These are phyloP conservation scores for Parelbella ahira DNA, from an alignment of 2,888 invertebrate species.

Conservation along the genomic window DNA sequence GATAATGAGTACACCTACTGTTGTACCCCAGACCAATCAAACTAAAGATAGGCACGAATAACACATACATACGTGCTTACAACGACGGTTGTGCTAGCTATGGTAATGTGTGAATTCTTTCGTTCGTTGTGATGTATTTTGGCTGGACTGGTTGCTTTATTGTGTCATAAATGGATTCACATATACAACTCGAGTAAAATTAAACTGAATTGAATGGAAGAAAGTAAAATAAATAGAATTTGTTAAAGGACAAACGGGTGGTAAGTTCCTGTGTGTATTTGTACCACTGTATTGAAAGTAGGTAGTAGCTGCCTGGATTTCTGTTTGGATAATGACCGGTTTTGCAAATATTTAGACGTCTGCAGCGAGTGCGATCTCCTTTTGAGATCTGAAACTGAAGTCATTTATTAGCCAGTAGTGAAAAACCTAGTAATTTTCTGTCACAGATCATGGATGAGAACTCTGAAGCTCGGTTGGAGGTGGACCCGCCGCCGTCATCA, in stretches of 20 bases:
- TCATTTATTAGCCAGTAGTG: no score
- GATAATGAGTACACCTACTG: conserved; percentile 26
- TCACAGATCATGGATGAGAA: conserved; percentile 68
- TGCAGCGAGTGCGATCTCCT: no score
- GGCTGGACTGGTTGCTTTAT: conserved; percentile 31
- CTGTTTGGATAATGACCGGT: conserved; percentile 68
- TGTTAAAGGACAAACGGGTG: conserved; percentile 43
- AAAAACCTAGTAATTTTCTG: conserved; percentile 43
- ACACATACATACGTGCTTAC: conserved; percentile 23
- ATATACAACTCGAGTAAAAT: conserved; percentile 27
- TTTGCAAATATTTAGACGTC: conserved; percentile 45
- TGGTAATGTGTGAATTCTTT: conserved; percentile 57
- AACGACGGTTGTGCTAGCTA: conserved; percentile 42
- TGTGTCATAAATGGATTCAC: conserved; percentile 33
- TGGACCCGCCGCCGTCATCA: conserved; percentile 61
- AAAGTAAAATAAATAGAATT: no score
- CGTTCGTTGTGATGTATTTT: conserved; percentile 48
- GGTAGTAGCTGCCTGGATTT: conserved; percentile 52
- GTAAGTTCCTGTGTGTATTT: conserved; percentile 63
- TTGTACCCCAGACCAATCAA: conserved; percentile 34
- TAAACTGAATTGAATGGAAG: conserved; percentile 17
- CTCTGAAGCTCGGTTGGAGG: conserved; percentile 64
- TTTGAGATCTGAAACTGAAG: no score
- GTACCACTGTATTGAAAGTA: conserved; percentile 66
- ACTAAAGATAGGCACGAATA: conserved; percentile 29